A percentile compares a stretch with the other conserved stretches of the same genome.
Evolutionary conservation across 2,113 vertebrate genomes (phyloP).

Genomic region (Bostrychus sinensis): DNA sequence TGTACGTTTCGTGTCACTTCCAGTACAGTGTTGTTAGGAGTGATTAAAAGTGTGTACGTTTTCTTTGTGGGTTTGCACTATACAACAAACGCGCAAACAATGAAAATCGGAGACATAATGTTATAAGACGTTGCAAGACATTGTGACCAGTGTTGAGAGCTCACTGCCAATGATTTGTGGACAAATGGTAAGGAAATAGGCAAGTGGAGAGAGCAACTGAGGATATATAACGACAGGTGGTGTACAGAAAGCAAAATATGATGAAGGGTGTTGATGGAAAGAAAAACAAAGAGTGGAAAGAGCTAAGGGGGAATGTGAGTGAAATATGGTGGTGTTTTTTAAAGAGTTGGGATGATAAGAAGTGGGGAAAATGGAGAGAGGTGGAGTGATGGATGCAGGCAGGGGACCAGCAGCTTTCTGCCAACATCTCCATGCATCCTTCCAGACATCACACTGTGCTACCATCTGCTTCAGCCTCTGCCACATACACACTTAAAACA

Average conservation of each 20-base stretch:
- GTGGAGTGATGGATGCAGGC: slow-evolving; percentile 75
- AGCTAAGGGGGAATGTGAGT: slow-evolving; percentile 21
- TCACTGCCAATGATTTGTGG: slow-evolving; percentile 38
- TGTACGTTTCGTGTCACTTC: slow-evolving; percentile 56
- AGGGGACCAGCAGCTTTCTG: slow-evolving; percentile 72
- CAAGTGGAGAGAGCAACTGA: slow-evolving; percentile 38
- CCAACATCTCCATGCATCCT: slow-evolving; percentile 77
- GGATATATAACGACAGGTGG: slow-evolving; percentile 48
- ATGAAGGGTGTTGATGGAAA: slow-evolving; percentile 32
- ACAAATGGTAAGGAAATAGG: slow-evolving; percentile 43
- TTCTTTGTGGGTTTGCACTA: slow-evolving; percentile 28
- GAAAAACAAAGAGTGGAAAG: slow-evolving; percentile 29
- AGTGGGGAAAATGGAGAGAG: slow-evolving; percentile 44
- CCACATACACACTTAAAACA: slow-evolving; percentile 6
- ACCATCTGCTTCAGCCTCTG: slow-evolving; percentile 70
- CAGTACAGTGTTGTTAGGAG: slow-evolving; percentile 51
- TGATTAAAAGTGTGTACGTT: slow-evolving; percentile 58
- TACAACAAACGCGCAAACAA: slow-evolving; percentile 7
- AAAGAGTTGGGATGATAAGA: slow-evolving; percentile 38
- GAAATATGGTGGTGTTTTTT: slow-evolving; percentile 37
- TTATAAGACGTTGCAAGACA: slow-evolving; percentile 40
- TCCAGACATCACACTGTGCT: slow-evolving; percentile 76
- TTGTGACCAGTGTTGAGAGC: slow-evolving; percentile 50
- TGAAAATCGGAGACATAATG: slow-evolving; percentile 28
- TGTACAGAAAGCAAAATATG: slow-evolving; percentile 42